Percentiles rank a stretch among this genome's conserved stretches.
phyloP scores from a whole-genome alignment of 2,888 invertebrate genomes.

The Calliopum simillimum region DNA sequence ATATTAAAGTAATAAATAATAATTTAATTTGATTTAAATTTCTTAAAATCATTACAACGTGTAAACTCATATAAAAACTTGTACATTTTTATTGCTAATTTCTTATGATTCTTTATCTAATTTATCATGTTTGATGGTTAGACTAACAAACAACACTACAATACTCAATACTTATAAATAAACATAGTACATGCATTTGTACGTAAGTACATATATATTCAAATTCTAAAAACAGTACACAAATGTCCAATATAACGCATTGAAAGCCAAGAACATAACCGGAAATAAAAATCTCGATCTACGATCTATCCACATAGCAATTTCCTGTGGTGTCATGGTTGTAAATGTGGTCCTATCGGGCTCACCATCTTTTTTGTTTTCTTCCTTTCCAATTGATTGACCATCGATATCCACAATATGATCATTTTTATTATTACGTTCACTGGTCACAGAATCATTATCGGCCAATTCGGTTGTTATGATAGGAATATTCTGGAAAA shows the following conservation, averaged over 20 bases:
- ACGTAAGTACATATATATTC: no score
- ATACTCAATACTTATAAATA: not conserved
- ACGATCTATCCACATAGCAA: constrained; percentile 63
- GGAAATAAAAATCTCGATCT: constrained; percentile 59
- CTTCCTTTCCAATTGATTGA: constrained; percentile 40
- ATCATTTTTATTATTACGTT: constrained; percentile 51
- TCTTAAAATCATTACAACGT: no score
- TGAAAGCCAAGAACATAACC: constrained; percentile 59
- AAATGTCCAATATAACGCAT: constrained; percentile 62
- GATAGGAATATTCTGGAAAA: constrained; percentile 56
- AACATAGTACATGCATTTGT: constrained; percentile 3
- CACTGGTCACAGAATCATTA: constrained; percentile 55
- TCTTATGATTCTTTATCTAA: not conserved
- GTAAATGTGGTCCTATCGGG: constrained; percentile 57
- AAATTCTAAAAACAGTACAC: constrained; percentile 57
- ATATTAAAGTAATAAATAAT: no score
- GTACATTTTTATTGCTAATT: no score
- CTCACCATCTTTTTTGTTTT: constrained; percentile 37
- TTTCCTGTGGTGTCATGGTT: constrained; percentile 63
- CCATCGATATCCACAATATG: constrained; percentile 53
- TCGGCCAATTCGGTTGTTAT: constrained; percentile 61
- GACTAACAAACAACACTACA: not conserved
- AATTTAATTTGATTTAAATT: no score
- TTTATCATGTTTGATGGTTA: not conserved
- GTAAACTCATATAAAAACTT: no score